These are phyloP conservation scores for Eupithecia pulchellata DNA, from an alignment of 2,888 invertebrate genomes.

Conservation along the genomic window DNA sequence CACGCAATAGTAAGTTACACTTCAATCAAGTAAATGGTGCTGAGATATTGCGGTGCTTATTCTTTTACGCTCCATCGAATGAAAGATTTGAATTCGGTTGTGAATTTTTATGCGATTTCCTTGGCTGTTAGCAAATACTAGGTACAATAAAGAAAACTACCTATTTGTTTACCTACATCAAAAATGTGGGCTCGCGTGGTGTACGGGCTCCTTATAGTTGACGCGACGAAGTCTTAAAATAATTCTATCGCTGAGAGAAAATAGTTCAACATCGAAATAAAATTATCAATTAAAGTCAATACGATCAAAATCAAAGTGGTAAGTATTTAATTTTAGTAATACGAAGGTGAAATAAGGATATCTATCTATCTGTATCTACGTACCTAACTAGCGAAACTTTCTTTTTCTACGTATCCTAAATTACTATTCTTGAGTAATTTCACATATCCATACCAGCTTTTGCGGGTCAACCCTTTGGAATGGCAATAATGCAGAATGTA, in stretches of 20 bases:
- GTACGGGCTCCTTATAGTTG: background rate
- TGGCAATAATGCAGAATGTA: slow-evolving; percentile 16
- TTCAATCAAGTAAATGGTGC: slow-evolving; percentile 43
- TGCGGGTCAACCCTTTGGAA: slow-evolving; percentile 7
- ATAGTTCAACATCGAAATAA: background rate
- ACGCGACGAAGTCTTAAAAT: no score
- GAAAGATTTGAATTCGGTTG: slow-evolving; percentile 47
- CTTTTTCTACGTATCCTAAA: background rate
- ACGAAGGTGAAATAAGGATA: no score
- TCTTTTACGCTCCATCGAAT: slow-evolving; percentile 40
- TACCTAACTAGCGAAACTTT: background rate
- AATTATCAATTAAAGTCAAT: background rate
- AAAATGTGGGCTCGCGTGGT: background rate
- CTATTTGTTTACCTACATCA: background rate
- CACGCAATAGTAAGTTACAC: slow-evolving; percentile 41
- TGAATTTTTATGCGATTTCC: slow-evolving; percentile 48
- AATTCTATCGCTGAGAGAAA: background rate
- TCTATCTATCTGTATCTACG: no score
- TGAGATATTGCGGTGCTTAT: slow-evolving; percentile 35
- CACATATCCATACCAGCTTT: background rate
- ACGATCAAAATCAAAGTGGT: background rate
- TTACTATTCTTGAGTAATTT: background rate
- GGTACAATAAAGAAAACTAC: background rate
- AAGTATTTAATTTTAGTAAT: background rate
- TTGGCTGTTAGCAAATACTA: background rate